Base-by-base conservation (phyloP, 2,888 invertebrate species). In the Ceriagrion tenellum region DNA sequence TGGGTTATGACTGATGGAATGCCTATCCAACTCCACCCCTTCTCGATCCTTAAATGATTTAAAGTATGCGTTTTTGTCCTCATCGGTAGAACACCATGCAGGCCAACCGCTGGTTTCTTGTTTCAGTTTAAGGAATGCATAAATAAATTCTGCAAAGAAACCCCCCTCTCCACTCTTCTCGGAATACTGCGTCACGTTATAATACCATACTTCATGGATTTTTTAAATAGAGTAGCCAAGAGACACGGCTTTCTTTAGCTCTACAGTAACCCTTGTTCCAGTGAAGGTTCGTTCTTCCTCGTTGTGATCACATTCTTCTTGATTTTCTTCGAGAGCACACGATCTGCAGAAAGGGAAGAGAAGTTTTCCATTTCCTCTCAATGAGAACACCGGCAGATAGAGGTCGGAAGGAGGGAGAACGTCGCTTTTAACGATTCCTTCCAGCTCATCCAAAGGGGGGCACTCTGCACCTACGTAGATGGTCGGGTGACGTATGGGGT, bases 41-140 rank as follows among this genome's bases (percentile, higher is more conserved):
- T 69, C 69, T 10, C 69, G 23, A 2, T 69, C 69, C 26, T 23
- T 26, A n/a, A 69, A 69, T 10, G 26, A 26, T 0, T 2, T 10
- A 4, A 69, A 69, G 12, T 69, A 69, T 23, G 23, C 12, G 10
- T 10, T 26, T 26, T 23, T 69, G 69, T 69, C 69, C 8, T 26
- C 26, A n/a, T 69, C 69, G 26, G 69, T 89, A 8, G n/a, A 13
- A 95, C 96, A 96, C 12, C 59, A 95, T 8, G 3, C 47, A 0
- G 96, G 96, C 69, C 69, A 69, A 26, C 69, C 69, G 69, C 69
- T 69, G 26, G 69, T 26, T 26, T 69, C 26, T 12, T 69, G 69
- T 12, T 69, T 69, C 3, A 69, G 16, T 69, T 69, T 69, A 4
- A 69, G 26, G 12, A 69, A 69, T 3, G 23, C 69, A 69, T 69